Base-by-base conservation (phyloP, 2,888 invertebrate species). In the Chloroclysta siterata region DNA sequence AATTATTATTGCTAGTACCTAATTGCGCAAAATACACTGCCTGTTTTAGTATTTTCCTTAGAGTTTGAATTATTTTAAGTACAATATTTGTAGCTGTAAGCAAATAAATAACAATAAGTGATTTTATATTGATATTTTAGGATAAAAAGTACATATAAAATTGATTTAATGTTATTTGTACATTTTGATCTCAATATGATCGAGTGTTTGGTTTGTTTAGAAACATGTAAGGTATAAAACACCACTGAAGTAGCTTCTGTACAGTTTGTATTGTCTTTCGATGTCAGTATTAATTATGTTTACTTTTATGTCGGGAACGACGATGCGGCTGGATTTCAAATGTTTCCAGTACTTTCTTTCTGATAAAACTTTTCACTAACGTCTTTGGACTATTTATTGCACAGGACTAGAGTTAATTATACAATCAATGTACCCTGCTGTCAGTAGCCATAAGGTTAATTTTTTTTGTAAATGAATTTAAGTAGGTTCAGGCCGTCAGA, bases 121-220 rank as follows among this genome's bases (percentile, higher is more conserved):
- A 64, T 52, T 42, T 28, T 14, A 33, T 54, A 52, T 51, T 36
- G 29, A 48, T 53, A 41, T 53, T 44, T 46, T 56, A 60, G 47
- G n/a, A 44, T 39, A 33, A 39, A 52, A 59, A 22, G 48, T 68
- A 68, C 54, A 60, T 69, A 75, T 77, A 75, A 75, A 71, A 69
- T 79, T 82, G 81, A 84, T 80, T 71, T 75, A 75, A 80, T 77
- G 81, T 82, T 81, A 77, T 83, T 84, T 92, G 91, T 92, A 92
- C 89, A 92, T 92, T 90, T 90, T 93, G 93, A 93, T 93, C 93
- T 92, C 92, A 92, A 88, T 81, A 87, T 82, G 92, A 92, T 92
- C 89, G 90, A 84, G 87, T 85, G 88, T 83, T 89, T 88, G 85
- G 76, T 88, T 87, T 84, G 80, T 83, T 85, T 74, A 78, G 54